Evolutionary conservation across 2,113 vertebrate genomes (phyloP).

Genomic region (Entomyzon cyanotis): DNA sequence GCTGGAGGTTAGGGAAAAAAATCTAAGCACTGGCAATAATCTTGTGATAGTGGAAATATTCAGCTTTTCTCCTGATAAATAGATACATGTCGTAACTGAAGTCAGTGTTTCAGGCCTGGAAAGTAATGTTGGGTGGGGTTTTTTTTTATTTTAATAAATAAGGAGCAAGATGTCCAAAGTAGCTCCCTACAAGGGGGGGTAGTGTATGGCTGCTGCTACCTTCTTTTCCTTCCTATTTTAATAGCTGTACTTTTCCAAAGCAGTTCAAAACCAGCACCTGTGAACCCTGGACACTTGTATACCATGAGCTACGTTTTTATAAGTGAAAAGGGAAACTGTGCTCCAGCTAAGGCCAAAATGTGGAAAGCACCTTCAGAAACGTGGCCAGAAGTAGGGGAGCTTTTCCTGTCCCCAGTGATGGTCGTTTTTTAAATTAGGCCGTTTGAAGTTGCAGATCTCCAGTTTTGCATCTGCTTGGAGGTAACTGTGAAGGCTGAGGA

Average conservation of each 20-base stretch:
- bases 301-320: not conserved
- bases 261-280: not conserved
- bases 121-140: not conserved
- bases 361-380: not conserved
- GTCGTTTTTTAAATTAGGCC: not conserved
- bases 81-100: not conserved
- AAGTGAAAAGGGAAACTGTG: not conserved
- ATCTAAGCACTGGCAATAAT: constrained; percentile 42
- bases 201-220: not conserved
- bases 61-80: constrained; percentile 54
- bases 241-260: not conserved
- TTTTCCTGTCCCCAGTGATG: not conserved
- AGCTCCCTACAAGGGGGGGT: not conserved
- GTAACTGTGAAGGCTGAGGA: not conserved
- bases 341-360: not conserved
- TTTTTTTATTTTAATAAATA: not conserved
- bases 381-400: not conserved
- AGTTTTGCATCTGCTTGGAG: not conserved
- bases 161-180: not conserved
- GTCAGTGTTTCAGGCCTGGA: not conserved
- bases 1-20: constrained; percentile 56
- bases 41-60: constrained; percentile 46
- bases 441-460: not conserved
- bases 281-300: not conserved
- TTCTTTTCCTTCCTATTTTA: not conserved